phyloP scores from a whole-genome alignment of 2,113 vertebrate genomes.

The Struthio camelus region DNA sequence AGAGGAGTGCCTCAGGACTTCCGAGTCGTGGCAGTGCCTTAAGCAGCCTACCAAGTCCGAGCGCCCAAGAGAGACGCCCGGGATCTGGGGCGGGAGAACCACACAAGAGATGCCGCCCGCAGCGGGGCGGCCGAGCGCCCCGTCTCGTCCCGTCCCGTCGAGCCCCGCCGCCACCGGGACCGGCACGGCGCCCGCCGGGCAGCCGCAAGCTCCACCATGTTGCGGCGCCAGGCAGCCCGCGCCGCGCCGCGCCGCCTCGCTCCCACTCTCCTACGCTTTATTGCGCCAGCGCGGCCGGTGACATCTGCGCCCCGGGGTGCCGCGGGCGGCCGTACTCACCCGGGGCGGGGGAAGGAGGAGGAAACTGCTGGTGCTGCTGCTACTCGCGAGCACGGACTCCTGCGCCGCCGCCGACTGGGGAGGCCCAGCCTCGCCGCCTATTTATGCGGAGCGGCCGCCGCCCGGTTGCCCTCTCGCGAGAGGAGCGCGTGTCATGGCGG shows the following conservation, averaged over 20 bases:
- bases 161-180: not conserved
- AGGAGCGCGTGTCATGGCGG: not conserved
- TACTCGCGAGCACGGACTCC: rapidly evolving
- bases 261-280: not conserved
- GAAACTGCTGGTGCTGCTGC: rapidly evolving
- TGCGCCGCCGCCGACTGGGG: rapidly evolving
- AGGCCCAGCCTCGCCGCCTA: not conserved
- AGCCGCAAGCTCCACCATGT: not conserved
- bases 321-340: not conserved
- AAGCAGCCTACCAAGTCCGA: not conserved
- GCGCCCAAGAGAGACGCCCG: rapidly evolving
- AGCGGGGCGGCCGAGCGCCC: not conserved
- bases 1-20: too few relatives aligned
- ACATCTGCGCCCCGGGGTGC: not conserved
- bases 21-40: rapidly evolving
- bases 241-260: not conserved
- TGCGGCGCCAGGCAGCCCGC: not conserved
- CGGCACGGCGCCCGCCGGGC: not conserved
- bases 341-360: rapidly evolving
- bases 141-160: too few relatives aligned
- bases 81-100: rapidly evolving
- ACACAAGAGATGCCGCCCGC: too few relatives aligned
- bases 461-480: slow-evolving; percentile 10
- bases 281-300: too few relatives aligned
- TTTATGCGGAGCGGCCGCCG: slow-evolving; percentile 10